These are phyloP conservation scores for Athene cunicularia DNA, from an alignment of 2,113 vertebrate species.

Conservation along the genomic window DNA sequence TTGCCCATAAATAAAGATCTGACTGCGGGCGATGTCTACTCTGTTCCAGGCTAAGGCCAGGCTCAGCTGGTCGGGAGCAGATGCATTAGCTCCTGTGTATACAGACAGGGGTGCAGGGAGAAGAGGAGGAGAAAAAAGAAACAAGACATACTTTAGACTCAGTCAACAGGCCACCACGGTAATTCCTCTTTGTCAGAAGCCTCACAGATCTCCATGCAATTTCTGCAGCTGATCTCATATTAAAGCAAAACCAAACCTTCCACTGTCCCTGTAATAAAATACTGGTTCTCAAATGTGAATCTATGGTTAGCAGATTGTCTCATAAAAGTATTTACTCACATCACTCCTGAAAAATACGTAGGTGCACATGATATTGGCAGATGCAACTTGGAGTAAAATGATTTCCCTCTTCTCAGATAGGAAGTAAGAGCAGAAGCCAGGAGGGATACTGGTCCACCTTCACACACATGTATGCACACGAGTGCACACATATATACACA, in stretches of 20 bases:
- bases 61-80: constrained; percentile 96
- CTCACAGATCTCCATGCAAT: not conserved
- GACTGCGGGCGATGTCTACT: constrained; percentile 98
- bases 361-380: not conserved
- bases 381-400: not conserved
- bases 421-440: not conserved
- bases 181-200: not conserved
- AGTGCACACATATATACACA: not conserved
- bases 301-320: not conserved
- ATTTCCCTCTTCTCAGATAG: rapidly evolving
- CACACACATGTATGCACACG: rapidly evolving
- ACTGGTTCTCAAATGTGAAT: not conserved
- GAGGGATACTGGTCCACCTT: not conserved
- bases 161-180: not conserved
- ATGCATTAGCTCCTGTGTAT: constrained; percentile 91
- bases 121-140: constrained; percentile 21
- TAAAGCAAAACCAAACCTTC: not conserved
- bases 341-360: not conserved
- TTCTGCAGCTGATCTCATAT: not conserved
- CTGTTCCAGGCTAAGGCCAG: constrained; percentile 98
- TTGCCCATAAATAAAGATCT: constrained; percentile 99
- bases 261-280: not conserved
- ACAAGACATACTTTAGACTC: not conserved
- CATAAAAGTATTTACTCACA: not conserved
- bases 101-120: not conserved